Base-by-base conservation (phyloP, 2,113 vertebrate genomes). In the Macquaria ambigua region DNA sequence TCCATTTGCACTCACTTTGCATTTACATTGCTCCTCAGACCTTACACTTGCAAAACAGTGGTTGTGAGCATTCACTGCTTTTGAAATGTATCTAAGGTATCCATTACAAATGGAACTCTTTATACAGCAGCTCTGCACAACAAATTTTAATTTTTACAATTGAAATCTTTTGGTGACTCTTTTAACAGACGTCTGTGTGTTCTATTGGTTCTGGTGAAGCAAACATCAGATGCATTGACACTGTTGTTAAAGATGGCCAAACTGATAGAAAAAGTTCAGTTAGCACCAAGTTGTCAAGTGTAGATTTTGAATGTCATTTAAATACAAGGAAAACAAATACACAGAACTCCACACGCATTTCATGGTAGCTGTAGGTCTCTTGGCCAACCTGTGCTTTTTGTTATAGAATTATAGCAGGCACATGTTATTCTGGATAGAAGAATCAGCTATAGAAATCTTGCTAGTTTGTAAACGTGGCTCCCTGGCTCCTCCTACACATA, bases 11-110 rank as follows among this genome's bases (percentile, higher is more conserved):
- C 25, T 74, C 2, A 1, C 55, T 79, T 79, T 83, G 79, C 80
- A 50, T 88, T 77, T 77, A 62, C 75, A 79, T 67, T 74, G 20
- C 53, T 81, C 41, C 55, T 73, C 63, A 79, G 69, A 81, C 55
- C 14, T 55, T 34, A 74, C 34, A 74, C 43, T 74, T 67, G n/a
- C 14, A 14, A 50, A 43, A 59, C n/a, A 48, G 58, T 83, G 74
- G 39, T 68, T 61, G 12, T 70, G 34, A 68, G 62, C 52, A 14
- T 52, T 75, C n/a, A 18, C 28, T 59, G 20, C 63, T 63, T 62
- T 67, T 72, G 23, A 82, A 66, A 82, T 59, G 6, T 39, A n/a
- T 75, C 8, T 21, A 12, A 62, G 25, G 25, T 41, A 52, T 67
- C 37, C 1, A 58, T 81, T n/a, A 53, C 56, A 62, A 68, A 73